Evolutionary conservation across 2,888 invertebrate species (phyloP), one percentile per base, ranked within the genome.

Genomic region (Acleris holmiana): DNA sequence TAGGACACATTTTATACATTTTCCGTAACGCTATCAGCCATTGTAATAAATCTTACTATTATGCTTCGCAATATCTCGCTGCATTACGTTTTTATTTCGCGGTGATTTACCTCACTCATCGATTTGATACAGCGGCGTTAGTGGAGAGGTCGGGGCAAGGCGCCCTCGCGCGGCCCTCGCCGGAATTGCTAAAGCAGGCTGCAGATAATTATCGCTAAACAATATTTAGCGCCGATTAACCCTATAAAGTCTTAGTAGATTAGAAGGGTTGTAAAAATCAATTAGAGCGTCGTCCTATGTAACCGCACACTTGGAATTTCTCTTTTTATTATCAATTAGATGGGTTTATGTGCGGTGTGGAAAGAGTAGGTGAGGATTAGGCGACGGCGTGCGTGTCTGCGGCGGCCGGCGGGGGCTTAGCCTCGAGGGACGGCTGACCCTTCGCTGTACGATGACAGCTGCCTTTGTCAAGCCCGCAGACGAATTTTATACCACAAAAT

Each of bases 301-400:
- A 85, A 86, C 88, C 88, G 84, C 88, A 89, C 88, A 88, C 87
- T 84, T 85, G 80, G 83, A 85, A 86, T 85, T 79, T 79, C 84
- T 85, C 84, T 86, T 88, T 89, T 91, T 91, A 91, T 91, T 91
- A 89, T 90, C 91, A 91, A 91, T 91, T 91, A 91, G 91, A 88
- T 88, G 89, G 90, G 87, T 91, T 91, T 90, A 90, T 89, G 87
- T 90, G 88, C 79, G 81, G 84, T 86, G 87, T 85, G 87, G 88
- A 85, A 87, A 89, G 84, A 88, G 88, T 86, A 88, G 89, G 85
- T 85, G 85, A 78, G 90, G 90, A 90, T 91, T 89, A 89, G 84
- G 78, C 73, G 84, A 82, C 77, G 82, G 79, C 82, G 89, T 85
- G 88, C 91, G 91, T 91, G 91, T 87, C 89, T 85, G 77, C 72